These are phyloP conservation scores for Geotrupes spiniger DNA, from an alignment of 2,888 invertebrate species.

Conservation along the genomic window DNA sequence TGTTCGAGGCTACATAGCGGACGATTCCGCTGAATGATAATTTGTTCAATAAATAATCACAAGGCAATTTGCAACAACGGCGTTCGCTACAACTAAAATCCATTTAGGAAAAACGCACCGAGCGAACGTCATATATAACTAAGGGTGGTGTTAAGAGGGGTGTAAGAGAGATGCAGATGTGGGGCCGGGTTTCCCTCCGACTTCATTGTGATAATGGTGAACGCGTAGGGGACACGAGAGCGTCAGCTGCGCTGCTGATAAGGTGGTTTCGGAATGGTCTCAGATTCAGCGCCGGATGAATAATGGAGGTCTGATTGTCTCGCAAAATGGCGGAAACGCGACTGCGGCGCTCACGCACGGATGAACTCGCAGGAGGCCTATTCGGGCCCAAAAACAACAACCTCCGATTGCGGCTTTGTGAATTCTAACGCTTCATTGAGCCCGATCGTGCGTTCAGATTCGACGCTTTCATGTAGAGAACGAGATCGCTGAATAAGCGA, in stretches of 20 bases:
- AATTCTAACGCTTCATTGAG: slow-evolving; percentile 13
- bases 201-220: slow-evolving; percentile 16
- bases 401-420: slow-evolving; percentile 16
- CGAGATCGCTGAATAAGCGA: neutral
- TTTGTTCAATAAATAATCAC: too few species aligned
- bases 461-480: slow-evolving; percentile 7
- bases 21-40: too few species aligned
- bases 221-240: slow-evolving; percentile 4
- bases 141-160: too few species aligned
- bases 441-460: slow-evolving; percentile 3
- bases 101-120: too few species aligned
- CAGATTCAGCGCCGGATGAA: slow-evolving; percentile 24
- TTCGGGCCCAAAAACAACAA: slow-evolving; percentile 17
- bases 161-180: slow-evolving; percentile 1
- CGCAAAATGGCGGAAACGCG: slow-evolving; percentile 20
- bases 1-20: too few species aligned
- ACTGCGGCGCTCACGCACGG: slow-evolving; percentile 23
- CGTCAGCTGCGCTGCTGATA: slow-evolving; percentile 17
- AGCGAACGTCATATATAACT: too few species aligned
- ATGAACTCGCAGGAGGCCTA: slow-evolving; percentile 12
- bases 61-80: too few species aligned
- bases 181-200: slow-evolving; percentile 3
- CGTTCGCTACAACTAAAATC: too few species aligned
- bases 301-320: slow-evolving; percentile 26
- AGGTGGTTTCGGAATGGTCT: slow-evolving; percentile 21